Evolutionary conservation across 2,888 invertebrate genomes (phyloP).

Genomic region (Macrophya annulata): DNA sequence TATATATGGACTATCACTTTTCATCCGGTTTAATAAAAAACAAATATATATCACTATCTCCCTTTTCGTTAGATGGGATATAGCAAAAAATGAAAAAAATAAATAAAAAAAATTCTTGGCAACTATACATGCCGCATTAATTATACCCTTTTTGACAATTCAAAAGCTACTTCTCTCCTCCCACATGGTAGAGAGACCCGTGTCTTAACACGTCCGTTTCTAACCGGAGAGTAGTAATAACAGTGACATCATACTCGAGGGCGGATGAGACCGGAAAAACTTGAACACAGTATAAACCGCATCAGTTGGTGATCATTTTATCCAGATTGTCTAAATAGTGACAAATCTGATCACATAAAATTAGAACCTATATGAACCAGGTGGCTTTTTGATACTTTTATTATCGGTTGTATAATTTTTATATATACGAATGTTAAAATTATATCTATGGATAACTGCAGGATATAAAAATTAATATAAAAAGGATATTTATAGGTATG

Average conservation of each 20-base stretch:
- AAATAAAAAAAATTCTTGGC: neutral
- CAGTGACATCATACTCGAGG: conserved; percentile 23
- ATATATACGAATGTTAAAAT: no score
- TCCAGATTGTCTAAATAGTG: conserved; percentile 1
- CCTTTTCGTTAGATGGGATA: neutral
- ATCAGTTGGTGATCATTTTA: conserved; percentile 3
- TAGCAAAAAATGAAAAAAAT: no score
- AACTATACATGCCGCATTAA: neutral
- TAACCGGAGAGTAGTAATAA: neutral
- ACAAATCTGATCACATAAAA: neutral
- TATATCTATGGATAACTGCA: no score
- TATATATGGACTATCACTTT: neutral
- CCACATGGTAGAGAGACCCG: neutral
- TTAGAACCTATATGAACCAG: neutral
- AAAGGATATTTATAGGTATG: neutral
- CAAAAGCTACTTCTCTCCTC: neutral
- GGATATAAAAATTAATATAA: neutral
- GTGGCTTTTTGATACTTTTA: neutral
- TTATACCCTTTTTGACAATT: neutral
- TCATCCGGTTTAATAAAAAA: neutral
- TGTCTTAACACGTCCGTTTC: neutral
- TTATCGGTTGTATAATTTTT: neutral
- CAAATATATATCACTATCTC: neutral
- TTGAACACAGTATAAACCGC: neutral
- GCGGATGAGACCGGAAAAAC: conserved; percentile 6